Evolutionary conservation across 2,113 vertebrate genomes (phyloP).

Genomic region (Tauraco erythrolophus): DNA sequence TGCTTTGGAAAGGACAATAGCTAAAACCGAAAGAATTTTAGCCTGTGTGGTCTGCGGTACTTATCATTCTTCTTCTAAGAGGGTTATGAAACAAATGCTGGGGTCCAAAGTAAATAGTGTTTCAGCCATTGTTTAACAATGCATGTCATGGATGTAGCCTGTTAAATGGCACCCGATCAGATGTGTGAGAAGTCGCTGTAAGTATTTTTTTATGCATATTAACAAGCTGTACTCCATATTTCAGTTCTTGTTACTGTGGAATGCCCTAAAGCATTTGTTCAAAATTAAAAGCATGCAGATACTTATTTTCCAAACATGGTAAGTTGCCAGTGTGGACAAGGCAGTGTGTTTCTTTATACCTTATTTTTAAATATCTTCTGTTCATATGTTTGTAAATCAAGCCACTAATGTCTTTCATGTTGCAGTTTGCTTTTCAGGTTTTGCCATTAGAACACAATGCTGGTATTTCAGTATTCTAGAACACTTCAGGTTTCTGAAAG

Average conservation of each 20-base stretch:
- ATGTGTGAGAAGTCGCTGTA: not conserved
- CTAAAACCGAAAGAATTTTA: not conserved
- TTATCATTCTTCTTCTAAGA: not conserved
- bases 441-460: not conserved
- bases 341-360: not conserved
- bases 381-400: not conserved
- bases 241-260: not conserved
- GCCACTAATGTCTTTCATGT: not conserved
- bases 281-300: not conserved
- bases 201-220: not conserved
- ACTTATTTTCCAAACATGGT: not conserved
- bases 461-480: not conserved
- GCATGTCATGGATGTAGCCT: not conserved
- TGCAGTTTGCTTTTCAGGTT: not conserved
- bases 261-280: not conserved
- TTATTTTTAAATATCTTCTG: not conserved
- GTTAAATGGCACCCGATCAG: not conserved
- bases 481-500: not conserved
- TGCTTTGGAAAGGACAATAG: not conserved
- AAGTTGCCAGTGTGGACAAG: not conserved
- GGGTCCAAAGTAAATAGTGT: not conserved
- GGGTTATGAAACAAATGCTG: not conserved
- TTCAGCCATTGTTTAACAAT: not conserved
- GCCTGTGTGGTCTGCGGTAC: not conserved
- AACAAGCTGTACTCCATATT: not conserved